phyloP scores from a whole-genome alignment of 2,888 invertebrate species.

The Agriopis leucophaearia region DNA sequence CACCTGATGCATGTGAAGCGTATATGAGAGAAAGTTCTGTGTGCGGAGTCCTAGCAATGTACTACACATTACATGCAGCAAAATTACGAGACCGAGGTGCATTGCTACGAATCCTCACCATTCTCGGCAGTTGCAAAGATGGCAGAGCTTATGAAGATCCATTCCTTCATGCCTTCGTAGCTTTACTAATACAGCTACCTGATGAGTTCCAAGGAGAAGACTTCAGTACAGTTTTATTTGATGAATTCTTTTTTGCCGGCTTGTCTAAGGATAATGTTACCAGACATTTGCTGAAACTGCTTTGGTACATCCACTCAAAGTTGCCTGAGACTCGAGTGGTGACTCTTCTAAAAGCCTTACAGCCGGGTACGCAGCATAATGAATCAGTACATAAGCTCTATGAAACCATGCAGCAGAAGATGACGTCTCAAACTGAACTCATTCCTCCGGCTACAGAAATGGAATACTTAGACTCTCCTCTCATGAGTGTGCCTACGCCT shows the following conservation, averaged over 20 bases:
- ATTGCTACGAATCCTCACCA: conserved; percentile 94
- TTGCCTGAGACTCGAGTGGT: conserved; percentile 92
- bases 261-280: conserved; percentile 96
- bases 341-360: conserved; percentile 92
- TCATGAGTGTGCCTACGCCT: conserved; percentile 94
- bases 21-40: conserved; percentile 96
- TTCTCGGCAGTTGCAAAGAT: conserved; percentile 95
- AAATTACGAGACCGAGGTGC: conserved; percentile 93
- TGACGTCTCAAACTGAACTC: conserved; percentile 90
- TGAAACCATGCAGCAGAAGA: conserved; percentile 92
- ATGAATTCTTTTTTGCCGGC: conserved; percentile 97
- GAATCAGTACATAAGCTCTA: conserved; percentile 94
- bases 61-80: conserved; percentile 96
- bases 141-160: conserved; percentile 98
- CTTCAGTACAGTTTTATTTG: conserved; percentile 97
- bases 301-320: conserved; percentile 96
- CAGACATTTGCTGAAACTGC: conserved; percentile 94
- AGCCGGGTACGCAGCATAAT: conserved; percentile 92
- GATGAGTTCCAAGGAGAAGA: conserved; percentile 98
- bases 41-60: conserved; percentile 97
- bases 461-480: conserved; percentile 93
- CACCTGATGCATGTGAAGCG: conserved; percentile 97
- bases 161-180: conserved; percentile 96
- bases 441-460: conserved; percentile 88
- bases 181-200: conserved; percentile 93